phyloP scores from a whole-genome alignment of 2,888 invertebrate species.

The Pandemis cinnamomeana region DNA sequence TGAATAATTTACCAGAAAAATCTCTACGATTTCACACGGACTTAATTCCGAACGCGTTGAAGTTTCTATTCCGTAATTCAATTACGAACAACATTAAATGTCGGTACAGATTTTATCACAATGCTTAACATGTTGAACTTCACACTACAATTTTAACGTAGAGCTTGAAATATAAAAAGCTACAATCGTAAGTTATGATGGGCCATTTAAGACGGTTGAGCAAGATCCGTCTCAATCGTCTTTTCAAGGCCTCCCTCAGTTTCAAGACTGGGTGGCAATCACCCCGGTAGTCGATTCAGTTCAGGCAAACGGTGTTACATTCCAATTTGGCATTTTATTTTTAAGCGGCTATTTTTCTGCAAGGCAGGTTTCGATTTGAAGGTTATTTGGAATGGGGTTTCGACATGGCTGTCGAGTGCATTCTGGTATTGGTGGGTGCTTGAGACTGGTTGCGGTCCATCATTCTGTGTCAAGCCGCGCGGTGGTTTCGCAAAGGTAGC shows the following conservation, averaged over 20 bases:
- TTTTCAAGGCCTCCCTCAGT: constrained; percentile 51
- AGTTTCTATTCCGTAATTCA: constrained; percentile 81
- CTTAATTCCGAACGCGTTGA: constrained; percentile 80
- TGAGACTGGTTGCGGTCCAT: constrained; percentile 43
- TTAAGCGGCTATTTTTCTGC: constrained; percentile 45
- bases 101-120: constrained; percentile 15
- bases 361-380: constrained; percentile 48
- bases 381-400: constrained; percentile 60
- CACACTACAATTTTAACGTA: constrained; percentile 1
- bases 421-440: constrained; percentile 53
- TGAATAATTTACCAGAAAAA: constrained; percentile 85
- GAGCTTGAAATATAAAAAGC: neutral
- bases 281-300: constrained; percentile 52
- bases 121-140: constrained; percentile 2
- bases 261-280: constrained; percentile 51
- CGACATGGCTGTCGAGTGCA: constrained; percentile 64
- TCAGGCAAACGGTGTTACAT: constrained; percentile 41
- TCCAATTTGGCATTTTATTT: constrained; percentile 45
- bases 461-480: constrained; percentile 54
- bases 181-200: constrained; percentile 19
- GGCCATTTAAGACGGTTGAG: constrained; percentile 29
- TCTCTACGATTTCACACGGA: constrained; percentile 83
- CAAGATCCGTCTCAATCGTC: constrained; percentile 26
- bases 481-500: constrained; percentile 74
- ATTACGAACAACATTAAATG: constrained; percentile 56